Evolutionary conservation across 2,113 vertebrate genomes (phyloP), one percentile per base, ranked within the genome.

Genomic region (Burhinus oedicnemus): DNA sequence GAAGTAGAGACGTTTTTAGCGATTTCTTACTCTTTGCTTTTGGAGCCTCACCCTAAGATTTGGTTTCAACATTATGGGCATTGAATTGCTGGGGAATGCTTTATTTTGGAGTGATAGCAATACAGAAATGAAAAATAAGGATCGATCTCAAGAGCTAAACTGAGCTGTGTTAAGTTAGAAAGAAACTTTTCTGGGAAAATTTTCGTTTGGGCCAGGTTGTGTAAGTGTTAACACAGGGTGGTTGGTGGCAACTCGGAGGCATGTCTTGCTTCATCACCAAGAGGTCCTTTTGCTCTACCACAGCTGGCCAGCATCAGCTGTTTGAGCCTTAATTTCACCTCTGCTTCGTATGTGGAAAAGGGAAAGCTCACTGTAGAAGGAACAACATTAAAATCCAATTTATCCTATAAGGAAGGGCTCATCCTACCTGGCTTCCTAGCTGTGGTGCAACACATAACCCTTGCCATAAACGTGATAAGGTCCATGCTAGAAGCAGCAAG

Each of bases 41-140:
- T 47, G 42, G 23, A 42, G 44, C 47, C 61, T 65, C 7, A 12
- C 21, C 0, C 2, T 16, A 21, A 49, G 79, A n/a, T 74, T 62
- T 58, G 45, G 8, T 66, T 65, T 61, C 68, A 42, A 2, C 0
- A 0, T 52, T 45, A 23, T 3, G 15, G 34, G 11, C 27, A 11
- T 3, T 7, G 68, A 57, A 21, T 38, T 86, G 49, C 68, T 2
- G 2, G 47, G 47, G n/a, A 58, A 13, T 19, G 23, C 14, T 52
- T 57, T 58, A 6, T 68, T 57, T 42, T 70, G 27, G 71, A 80
- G 42, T 6, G 25, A 36, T 3, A 60, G 62, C 26, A 55, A 32
- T 7, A 20, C 23, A 40, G 72, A 80, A 74, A 65, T 58, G 19
- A 32, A 55, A 92, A 83, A 7, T 20, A 27, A 68, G 79, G 29